Conservation (phyloP, 2,113 vertebrate species). For the Myodes glareolus region DNA sequence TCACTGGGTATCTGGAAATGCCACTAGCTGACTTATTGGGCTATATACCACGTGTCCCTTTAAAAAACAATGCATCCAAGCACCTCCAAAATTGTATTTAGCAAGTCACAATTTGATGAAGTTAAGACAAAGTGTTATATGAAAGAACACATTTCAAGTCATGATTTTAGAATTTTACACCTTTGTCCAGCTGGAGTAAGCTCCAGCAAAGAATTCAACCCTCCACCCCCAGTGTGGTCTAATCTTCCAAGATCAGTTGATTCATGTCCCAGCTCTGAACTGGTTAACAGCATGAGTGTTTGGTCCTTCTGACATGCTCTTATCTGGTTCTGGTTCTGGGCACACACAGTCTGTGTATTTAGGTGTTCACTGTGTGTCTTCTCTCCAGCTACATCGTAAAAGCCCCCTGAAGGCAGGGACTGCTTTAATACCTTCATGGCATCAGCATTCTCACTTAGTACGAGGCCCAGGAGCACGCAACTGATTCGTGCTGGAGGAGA, state of each 20-base stretch:
- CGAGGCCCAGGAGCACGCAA: neutral
- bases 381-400: slow-evolving; percentile 21
- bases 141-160: neutral
- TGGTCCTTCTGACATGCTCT: slow-evolving; percentile 20
- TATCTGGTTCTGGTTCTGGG: neutral
- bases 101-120: neutral
- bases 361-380: neutral
- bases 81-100: slow-evolving; percentile 1
- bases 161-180: neutral
- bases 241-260: slow-evolving; percentile 1
- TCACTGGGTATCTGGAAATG: slow-evolving; percentile 6
- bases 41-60: neutral
- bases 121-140: neutral
- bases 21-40: neutral
- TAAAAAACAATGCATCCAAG: neutral
- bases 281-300: neutral
- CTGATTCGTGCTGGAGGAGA: slow-evolving; percentile 9
- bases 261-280: neutral
- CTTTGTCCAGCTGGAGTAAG: slow-evolving; percentile 22
- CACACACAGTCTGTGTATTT: neutral
- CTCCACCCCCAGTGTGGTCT: neutral
- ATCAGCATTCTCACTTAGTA: neutral
- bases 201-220: neutral
- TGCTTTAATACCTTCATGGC: neutral
- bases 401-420: neutral